These are phyloP conservation scores for Marronus borbonicus DNA, from an alignment of 2,888 invertebrate species.

Conservation along the genomic window DNA sequence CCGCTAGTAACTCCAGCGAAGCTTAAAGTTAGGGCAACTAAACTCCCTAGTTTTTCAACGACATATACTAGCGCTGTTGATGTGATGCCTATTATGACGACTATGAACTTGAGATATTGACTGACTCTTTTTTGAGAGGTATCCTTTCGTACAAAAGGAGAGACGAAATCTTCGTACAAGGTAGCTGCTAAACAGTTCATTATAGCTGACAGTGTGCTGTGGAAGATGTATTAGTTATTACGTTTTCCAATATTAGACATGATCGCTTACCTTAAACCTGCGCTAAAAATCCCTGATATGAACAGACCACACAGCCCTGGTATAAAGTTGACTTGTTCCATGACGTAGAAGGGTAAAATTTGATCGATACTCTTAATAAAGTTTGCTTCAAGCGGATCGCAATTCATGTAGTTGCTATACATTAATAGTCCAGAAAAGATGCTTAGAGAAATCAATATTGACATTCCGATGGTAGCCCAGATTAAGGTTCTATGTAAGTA, in stretches of 20 bases:
- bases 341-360: conserved; percentile 79
- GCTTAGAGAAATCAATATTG: conserved; percentile 74
- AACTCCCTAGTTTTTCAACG: conserved; percentile 76
- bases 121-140: conserved; percentile 73
- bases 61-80: conserved; percentile 81
- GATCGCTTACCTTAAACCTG: conserved; percentile 75
- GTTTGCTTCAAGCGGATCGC: conserved; percentile 77
- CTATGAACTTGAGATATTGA: conserved; percentile 74
- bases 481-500: conserved; percentile 11
- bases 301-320: conserved; percentile 84
- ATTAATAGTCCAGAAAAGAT: conserved; percentile 76
- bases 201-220: conserved; percentile 77
- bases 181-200: conserved; percentile 78
- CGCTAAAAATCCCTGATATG: conserved; percentile 82
- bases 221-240: conserved; percentile 55
- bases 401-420: conserved; percentile 77
- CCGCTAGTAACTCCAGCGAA: conserved; percentile 78
- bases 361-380: conserved; percentile 75
- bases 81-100: conserved; percentile 74
- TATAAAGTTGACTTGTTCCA: conserved; percentile 77
- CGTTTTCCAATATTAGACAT: not conserved
- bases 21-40: conserved; percentile 77
- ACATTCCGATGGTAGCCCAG: conserved; percentile 69
- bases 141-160: conserved; percentile 71
- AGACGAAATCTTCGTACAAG: conserved; percentile 77